Percentiles rank a stretch among this genome's conserved stretches.
These are phyloP conservation scores for Alouatta palliata DNA, from an alignment of 2,113 vertebrate species.

Conservation along the genomic window DNA sequence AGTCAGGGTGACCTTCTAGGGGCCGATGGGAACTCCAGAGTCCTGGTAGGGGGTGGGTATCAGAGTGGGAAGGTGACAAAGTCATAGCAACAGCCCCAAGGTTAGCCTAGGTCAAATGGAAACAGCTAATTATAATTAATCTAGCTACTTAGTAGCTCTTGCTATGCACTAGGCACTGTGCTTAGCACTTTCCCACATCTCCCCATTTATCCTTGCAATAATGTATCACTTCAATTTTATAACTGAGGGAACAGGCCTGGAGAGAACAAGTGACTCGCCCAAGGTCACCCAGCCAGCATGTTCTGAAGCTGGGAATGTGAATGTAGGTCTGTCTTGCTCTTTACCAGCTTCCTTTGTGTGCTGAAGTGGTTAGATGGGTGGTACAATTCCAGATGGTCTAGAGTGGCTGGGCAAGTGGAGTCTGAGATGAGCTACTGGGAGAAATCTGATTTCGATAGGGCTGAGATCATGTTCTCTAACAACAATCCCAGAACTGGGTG, in stretches of 20 bases:
- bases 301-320: neutral
- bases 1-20: conserved; percentile 59
- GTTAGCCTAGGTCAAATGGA: conserved; percentile 66
- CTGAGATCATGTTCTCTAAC: neutral
- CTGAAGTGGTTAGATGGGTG: neutral
- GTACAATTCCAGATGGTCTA: neutral
- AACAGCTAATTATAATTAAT: conserved; percentile 47
- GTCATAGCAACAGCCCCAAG: conserved; percentile 21
- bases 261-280: neutral
- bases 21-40: neutral
- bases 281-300: neutral
- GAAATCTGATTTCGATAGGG: neutral
- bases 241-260: neutral
- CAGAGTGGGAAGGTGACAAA: neutral
- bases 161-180: neutral
- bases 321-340: neutral
- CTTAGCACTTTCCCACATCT: conserved; percentile 31
- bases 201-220: conserved; percentile 24
- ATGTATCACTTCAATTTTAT: conserved; percentile 27
- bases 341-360: neutral
- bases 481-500: neutral
- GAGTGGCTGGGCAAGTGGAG: neutral
- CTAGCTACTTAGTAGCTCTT: conserved; percentile 38
- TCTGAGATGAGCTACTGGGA: neutral
- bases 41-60: neutral